Conservation (phyloP, 2,113 vertebrate species). For the Nibea coibor region DNA sequence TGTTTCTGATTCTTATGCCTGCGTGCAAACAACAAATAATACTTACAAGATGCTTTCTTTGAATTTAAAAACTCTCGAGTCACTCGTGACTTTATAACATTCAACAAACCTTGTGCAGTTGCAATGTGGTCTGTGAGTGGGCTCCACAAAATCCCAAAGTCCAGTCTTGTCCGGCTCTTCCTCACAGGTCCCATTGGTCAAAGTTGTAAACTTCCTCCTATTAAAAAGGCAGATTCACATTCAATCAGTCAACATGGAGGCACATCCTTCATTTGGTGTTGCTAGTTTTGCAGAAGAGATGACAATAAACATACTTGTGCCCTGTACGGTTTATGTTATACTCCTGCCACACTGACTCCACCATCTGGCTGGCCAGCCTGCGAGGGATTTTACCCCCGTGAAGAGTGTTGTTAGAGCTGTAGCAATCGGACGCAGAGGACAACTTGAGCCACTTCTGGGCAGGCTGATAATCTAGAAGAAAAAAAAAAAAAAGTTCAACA, state of each 20-base stretch:
- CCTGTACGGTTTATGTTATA: constrained; percentile 95
- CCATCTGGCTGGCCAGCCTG: constrained; percentile 94
- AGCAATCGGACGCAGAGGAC: constrained; percentile 91
- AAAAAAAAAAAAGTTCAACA: not conserved
- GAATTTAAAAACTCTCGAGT: not conserved
- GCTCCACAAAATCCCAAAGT: constrained; percentile 96
- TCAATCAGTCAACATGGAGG: not conserved
- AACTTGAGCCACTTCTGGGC: constrained; percentile 95
- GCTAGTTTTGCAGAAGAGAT: not conserved
- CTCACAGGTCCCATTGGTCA: constrained; percentile 91
- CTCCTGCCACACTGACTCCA: constrained; percentile 98
- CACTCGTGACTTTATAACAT: not conserved
- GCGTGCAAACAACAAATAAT: constrained; percentile 4
- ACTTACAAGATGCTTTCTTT: not conserved
- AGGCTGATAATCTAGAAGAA: constrained; percentile 90
- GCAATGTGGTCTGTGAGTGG: constrained; percentile 91
- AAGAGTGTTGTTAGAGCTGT: constrained; percentile 91
- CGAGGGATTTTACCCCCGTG: constrained; percentile 97
- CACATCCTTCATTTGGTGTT: not conserved
- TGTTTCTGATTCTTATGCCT: constrained; percentile 96
- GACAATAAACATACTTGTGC: constrained; percentile 89
- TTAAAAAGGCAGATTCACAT: constrained; percentile 10
- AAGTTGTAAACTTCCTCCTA: constrained; percentile 95
- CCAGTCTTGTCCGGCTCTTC: constrained; percentile 90
- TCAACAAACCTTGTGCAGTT: constrained; percentile 90